Evolutionary conservation across 2,797 vertebrate species (phyloP), one percentile per base, ranked within the genome.

Genomic region (Tinamus major): DNA sequence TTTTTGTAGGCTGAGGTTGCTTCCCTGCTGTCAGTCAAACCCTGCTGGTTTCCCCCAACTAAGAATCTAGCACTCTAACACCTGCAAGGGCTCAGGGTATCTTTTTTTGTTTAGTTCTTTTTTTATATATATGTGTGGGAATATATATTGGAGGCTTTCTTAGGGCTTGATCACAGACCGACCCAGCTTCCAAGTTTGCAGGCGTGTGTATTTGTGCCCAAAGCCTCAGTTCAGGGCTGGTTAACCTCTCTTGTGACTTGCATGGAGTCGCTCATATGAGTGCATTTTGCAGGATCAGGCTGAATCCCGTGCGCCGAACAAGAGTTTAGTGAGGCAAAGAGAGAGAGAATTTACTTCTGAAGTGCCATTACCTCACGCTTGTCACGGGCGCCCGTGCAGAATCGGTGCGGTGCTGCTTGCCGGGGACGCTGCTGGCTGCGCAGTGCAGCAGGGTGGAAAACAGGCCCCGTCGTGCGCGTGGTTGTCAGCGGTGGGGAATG

Each of bases 401-500:
- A 27, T 17, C 64, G 53, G 70, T 4, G 37, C 61, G 56, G 87
- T 65, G 79, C 46, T 9, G 20, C 62, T 37, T 12, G 37, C 62
- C 58, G 3, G 0, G 49, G 2, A 3, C 37, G 1, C 53, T 35
- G 35, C 35, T 35, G 1, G 1, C 70, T 56, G 42, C 39, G 3
- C 7, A 0, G 75, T 65, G 93, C 92, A 92, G 83, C 90, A 87
- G 86, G 1, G 24, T 92, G 92, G 68, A 91, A 92, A 89, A 94
- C 79, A 94, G 81, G 65, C 79, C 87, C 53, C 65, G 53, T 71
- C 39, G 14, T 29, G 21, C 0, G 0, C 4, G 0, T 48, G 29
- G 89, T 79, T 84, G 82, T 72, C 23, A 89, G 85, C 89, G 42
- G 75, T 63, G 75, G 80, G 87, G 88, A 87, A 63, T 89, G 90